Base-by-base conservation (phyloP, 2,113 vertebrate species). In the Podarcis raffonei region DNA sequence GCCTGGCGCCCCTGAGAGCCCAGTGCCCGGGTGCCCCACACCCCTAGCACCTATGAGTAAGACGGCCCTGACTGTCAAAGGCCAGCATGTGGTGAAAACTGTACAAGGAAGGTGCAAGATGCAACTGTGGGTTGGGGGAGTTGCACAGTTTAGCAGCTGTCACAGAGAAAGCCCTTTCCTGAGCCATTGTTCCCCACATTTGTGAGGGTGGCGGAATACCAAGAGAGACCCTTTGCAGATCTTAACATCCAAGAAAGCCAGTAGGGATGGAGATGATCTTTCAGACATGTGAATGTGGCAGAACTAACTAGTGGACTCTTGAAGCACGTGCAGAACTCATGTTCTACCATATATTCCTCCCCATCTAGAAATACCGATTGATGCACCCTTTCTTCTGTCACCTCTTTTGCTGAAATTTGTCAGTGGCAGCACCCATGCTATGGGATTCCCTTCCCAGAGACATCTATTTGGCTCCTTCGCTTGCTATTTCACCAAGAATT, bases 21-120 rank as follows among this genome's bases (percentile, higher is more conserved):
- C 6, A 0, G 42, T 1, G 1, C 42, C 42, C 1, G 42, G 6
- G 6, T 42, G 1, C 42, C 42, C 39, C 1, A 6, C 39, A 42
- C 39, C 39, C 39, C 39, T 42, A 42, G 39, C 6, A 6, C 6
- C 39, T 42, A 42, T 42, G 42, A 0, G 6, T 42, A 42, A 42
- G 42, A 42, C 6, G 7, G 42, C 42, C 42, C 42, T 42, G 42
- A 62, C 59, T 62, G 59, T 62, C 59, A 62, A 62, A 62, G 59
- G 18, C 18, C 59, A 62, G 59, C 59, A 62, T 62, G 8, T 62
- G 59, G 59, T 62, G 59, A 62, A 62, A 62, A 20, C 59, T 62
- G 15, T 20, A 62, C 59, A 62, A 62, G 18, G 59, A 20, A 20
- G 59, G 5, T 62, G 59, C 16, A 18, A 62, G 59, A 5, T 15